A percentile compares a stretch with the other conserved stretches of the same genome.
Conservation (phyloP, 2,888 invertebrate species). For the Dryobotodes eremita region DNA sequence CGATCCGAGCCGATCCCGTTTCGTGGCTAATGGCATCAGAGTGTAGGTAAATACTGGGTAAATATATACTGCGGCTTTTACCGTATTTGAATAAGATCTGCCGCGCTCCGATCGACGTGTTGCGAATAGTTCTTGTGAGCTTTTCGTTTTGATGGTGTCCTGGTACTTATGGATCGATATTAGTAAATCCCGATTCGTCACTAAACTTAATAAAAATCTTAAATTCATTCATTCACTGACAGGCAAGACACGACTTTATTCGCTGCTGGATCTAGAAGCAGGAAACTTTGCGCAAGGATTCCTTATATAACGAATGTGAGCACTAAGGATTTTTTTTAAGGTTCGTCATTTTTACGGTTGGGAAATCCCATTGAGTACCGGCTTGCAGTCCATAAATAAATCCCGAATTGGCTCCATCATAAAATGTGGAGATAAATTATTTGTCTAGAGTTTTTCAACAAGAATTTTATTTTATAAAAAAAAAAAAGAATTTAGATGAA, state of each 20-base stretch:
- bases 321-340: not conserved
- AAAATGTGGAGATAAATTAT: not conserved
- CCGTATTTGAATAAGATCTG: slow-evolving; percentile 78
- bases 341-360: not conserved
- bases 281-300: too few species aligned
- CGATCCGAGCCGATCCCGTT: slow-evolving; percentile 64
- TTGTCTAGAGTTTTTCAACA: too few species aligned
- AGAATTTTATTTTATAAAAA: too few species aligned
- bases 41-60: slow-evolving; percentile 66
- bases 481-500: too few species aligned
- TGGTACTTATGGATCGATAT: slow-evolving; percentile 26
- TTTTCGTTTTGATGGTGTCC: slow-evolving; percentile 38
- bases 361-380: not conserved
- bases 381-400: not conserved
- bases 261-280: not conserved
- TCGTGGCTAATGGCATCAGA: slow-evolving; percentile 67
- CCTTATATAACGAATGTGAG: too few species aligned
- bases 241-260: not conserved
- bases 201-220: not conserved
- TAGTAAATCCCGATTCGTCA: not conserved
- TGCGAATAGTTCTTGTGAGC: slow-evolving; percentile 57
- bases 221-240: not conserved
- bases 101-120: slow-evolving; percentile 60
- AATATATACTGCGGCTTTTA: slow-evolving; percentile 75
- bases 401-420: not conserved